Base-by-base conservation (phyloP, 1,140 invertebrate species). In the Ceratina calcarata region DNA sequence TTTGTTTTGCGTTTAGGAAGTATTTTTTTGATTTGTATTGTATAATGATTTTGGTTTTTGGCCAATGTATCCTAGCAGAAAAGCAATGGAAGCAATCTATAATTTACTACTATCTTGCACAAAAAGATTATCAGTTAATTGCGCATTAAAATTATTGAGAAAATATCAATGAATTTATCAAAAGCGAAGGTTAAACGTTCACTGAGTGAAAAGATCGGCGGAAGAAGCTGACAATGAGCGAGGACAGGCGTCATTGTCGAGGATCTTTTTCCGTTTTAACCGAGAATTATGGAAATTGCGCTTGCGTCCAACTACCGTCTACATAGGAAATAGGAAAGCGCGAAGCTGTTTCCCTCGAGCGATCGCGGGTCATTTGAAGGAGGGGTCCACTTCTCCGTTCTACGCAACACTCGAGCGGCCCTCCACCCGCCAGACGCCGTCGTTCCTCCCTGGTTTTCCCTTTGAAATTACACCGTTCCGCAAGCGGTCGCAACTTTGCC, bases 281-380 rank as follows among this genome's bases (percentile, higher is more conserved):
- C 53, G 10, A 32, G 73, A 67, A 45, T 75, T 75, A 68, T 49
- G 37, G 22, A 66, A 76, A 76, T 60, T 68, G 22, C 20, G 13
- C 64, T 16, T 32, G 55, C 32, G 12, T 45, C 37, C 3, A 45
- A 45, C 8, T 45, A 45, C 37, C 8, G 37, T n/a, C 37, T 45
- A 45, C 37, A 45, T 45, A 45, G 37, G 37, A 45, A 60, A 13
- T 27, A 13, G 0, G 13, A 7, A 16, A 57, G 20, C 20, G 13
- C 53, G 27, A 65, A 64, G 49, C 49, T 55, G 55, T 75, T n/a
- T 27, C 27, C n/a, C 8, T 24, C 15, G 16, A 57, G 27, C 27
- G 66, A 69, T 69, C 65, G 55, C 58, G 53, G 64, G 58, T 58
- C 27, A 20, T 51, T 27, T 15, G 37, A 45, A 45, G 37, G 27